Base-by-base conservation (phyloP, 2,888 invertebrate genomes). In the Rhagonycha fulva region DNA sequence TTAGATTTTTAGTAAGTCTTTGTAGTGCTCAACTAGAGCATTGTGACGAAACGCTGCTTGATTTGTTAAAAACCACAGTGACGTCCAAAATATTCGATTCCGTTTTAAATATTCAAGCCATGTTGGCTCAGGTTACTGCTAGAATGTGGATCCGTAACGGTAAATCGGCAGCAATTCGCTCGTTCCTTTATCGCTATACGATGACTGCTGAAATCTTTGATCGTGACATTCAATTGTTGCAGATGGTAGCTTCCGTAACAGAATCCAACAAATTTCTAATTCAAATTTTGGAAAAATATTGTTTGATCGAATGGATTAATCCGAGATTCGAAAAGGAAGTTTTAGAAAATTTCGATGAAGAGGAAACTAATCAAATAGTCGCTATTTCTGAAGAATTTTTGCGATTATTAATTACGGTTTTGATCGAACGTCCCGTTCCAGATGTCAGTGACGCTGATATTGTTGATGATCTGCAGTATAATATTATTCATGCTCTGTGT, bases 121-220 rank as follows among this genome's bases (percentile, higher is more conserved):
- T 96, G 95, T 94, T 96, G 80, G 93, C 94, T 0, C 95, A 96
- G 86, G 95, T 96, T 12, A 94, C 96, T 87, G 95, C 98, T 0
- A 96, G 97, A 71, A 96, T 99, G 96, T 99, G 99, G 99, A 92
- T 98, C 5, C 91, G 99, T 78, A 99, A 99, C 88, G 99, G 99
- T 1, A 98, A 97, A 89, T 97, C 98, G 0, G 89, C 99, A 28
- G 91, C 98, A 72, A 19, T 19, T 19, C 19, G 19, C 19, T 19
- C 1, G 1, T 2, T 19, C 1, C 2, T 19, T 19, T 19, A 19
- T 19, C 19, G 19, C 19, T 19, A 19, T 19, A 19, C 19, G 2
- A 19, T 2, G 1, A 1, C 98, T 98, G 84, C 94, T 0, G 98
- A 98, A 89, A 99, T 98, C 98, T 89, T 96, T 79, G 98, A 99